Percentiles rank a stretch among this genome's conserved stretches.
Conservation (phyloP, 53 echinoderm and acorn worm species). For the Holothuria leucospilota region DNA sequence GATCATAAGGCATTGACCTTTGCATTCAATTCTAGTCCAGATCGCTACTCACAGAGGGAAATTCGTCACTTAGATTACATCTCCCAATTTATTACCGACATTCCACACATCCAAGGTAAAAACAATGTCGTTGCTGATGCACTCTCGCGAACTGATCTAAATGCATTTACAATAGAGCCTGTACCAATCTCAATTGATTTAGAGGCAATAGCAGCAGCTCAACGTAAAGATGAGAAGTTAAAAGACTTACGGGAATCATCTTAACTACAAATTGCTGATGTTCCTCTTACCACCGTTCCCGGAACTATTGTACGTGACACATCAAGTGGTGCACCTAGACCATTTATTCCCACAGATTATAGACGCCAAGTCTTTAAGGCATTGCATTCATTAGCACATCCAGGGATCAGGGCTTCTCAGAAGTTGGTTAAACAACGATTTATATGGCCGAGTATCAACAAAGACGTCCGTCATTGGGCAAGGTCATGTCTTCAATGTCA, state of each 20-base stretch:
- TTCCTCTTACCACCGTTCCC: slow-evolving; percentile 25
- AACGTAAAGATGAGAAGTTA: slow-evolving; percentile 32
- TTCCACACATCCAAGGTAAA: slow-evolving; percentile 49
- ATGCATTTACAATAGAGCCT: slow-evolving; percentile 28
- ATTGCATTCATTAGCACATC: slow-evolving; percentile 73
- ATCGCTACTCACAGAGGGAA: slow-evolving; percentile 58
- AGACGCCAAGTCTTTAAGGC: slow-evolving; percentile 54
- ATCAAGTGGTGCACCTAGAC: too few species aligned
- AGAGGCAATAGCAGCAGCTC: slow-evolving; percentile 21
- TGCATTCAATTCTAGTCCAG: slow-evolving; percentile 49
- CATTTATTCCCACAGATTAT: too few species aligned
- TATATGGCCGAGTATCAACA: too few species aligned
- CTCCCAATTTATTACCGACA: slow-evolving; percentile 65
- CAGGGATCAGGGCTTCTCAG: too few species aligned
- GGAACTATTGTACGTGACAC: slow-evolving; percentile 60
- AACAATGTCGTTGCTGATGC: slow-evolving; percentile 70
- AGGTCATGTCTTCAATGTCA: too few species aligned
- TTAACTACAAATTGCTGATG: slow-evolving; percentile 26
- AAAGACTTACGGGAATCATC: slow-evolving; percentile 15
- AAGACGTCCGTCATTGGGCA: too few species aligned
- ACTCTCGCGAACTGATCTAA: slow-evolving; percentile 43
- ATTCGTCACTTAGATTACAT: slow-evolving; percentile 65
- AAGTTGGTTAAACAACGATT: too few species aligned
- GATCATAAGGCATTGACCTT: slow-evolving; percentile 67
- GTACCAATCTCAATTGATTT: slow-evolving; percentile 38